A percentile compares a stretch with the other conserved stretches of the same genome.
Conservation (phyloP, 1,140 invertebrate genomes). For the Agrypnia vestita region DNA sequence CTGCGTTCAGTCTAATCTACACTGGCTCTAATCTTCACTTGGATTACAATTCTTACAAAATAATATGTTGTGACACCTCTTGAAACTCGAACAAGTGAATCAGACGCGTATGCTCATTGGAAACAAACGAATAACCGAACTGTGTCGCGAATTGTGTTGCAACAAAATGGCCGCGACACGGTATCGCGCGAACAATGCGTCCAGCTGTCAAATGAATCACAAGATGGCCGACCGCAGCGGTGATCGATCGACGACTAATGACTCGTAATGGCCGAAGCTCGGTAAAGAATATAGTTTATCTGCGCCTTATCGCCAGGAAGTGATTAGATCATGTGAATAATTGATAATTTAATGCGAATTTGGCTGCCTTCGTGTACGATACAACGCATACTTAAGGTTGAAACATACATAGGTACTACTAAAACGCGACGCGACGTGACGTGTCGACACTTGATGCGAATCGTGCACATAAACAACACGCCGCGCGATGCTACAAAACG, state of each 20-base stretch:
- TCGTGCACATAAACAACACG: too few relatives aligned
- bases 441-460: too few relatives aligned
- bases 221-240: constrained; percentile 21
- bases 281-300: background rate
- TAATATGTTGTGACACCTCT: background rate
- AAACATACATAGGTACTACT: too few relatives aligned
- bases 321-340: background rate
- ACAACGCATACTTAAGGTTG: too few relatives aligned
- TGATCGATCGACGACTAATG: too few relatives aligned
- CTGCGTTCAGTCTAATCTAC: too few relatives aligned
- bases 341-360: too few relatives aligned
- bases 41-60: background rate
- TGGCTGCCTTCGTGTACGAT: too few relatives aligned
- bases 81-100: background rate
- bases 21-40: background rate
- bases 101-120: too few relatives aligned
- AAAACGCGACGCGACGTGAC: too few relatives aligned
- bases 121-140: background rate
- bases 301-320: background rate
- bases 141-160: background rate
- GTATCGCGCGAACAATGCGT: background rate
- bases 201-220: constrained; percentile 21
- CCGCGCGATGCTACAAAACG: too few relatives aligned
- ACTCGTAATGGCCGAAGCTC: too few relatives aligned
- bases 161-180: constrained; percentile 23